Conservation (phyloP, 2,797 vertebrate species). For the Malacoctenus gilli region DNA sequence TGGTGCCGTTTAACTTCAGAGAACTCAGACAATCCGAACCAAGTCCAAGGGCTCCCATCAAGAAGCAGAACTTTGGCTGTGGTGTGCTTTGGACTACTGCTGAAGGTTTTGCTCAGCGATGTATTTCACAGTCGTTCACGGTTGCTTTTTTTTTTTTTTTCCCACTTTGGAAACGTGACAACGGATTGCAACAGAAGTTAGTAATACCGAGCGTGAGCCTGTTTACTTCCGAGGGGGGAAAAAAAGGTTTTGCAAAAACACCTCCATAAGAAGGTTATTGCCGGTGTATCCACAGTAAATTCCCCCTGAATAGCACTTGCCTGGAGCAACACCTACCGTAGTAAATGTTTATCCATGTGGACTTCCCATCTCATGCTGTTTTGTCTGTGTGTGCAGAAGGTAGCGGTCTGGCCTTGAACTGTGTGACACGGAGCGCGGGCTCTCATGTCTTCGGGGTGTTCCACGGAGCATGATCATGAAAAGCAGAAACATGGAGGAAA, state of each 20-base stretch:
- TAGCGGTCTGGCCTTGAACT: constrained; percentile 71
- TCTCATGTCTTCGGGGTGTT: constrained; percentile 82
- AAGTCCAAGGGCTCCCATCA: too few species aligned
- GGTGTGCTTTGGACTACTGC: too few species aligned
- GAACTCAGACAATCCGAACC: too few species aligned
- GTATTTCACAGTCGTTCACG: too few species aligned
- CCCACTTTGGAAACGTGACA: too few species aligned
- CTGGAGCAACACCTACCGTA: constrained; percentile 76
- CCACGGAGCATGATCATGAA: constrained; percentile 76
- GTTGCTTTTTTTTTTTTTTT: too few species aligned
- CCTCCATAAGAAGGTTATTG: constrained; percentile 71
- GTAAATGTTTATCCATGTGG: constrained; percentile 84
- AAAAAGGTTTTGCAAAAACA: constrained; percentile 45
- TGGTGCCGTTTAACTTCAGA: too few species aligned
- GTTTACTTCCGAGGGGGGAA: constrained; percentile 50
- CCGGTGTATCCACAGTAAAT: constrained; percentile 68
- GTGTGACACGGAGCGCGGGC: constrained; percentile 76
- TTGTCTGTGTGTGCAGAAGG: constrained; percentile 76
- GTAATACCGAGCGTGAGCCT: constrained; percentile 29
- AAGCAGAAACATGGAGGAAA: constrained; percentile 77
- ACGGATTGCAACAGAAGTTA: too few species aligned
- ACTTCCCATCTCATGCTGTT: constrained; percentile 82
- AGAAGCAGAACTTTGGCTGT: too few species aligned
- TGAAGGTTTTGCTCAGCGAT: too few species aligned
- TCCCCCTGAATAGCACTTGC: constrained; percentile 74